phyloP scores from a whole-genome alignment of 2,888 invertebrate species.

The Pediacus dermestoides region DNA sequence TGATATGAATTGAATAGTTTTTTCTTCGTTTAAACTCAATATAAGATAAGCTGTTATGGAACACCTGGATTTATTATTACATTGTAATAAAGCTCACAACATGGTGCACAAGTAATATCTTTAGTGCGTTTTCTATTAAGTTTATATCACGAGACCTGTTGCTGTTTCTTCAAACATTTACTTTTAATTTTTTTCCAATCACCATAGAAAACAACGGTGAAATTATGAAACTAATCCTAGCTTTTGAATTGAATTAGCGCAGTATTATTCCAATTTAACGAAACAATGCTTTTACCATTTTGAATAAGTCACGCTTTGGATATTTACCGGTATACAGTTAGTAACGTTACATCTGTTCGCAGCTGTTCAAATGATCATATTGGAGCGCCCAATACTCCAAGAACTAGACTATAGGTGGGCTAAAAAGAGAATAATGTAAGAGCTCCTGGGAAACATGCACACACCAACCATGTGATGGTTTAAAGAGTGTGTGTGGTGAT shows the following conservation, averaged over 20 bases:
- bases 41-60: background rate
- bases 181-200: too few species aligned
- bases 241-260: constrained; percentile 1
- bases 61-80: constrained; percentile 2
- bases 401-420: too few species aligned
- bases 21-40: background rate
- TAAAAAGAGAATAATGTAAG: too few species aligned
- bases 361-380: constrained; percentile 1
- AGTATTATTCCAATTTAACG: background rate
- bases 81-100: too few species aligned
- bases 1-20: background rate
- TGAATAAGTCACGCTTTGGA: constrained; percentile 5
- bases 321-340: constrained; percentile 2
- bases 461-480: background rate
- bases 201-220: too few species aligned
- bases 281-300: constrained; percentile 3
- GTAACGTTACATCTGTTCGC: background rate
- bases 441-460: constrained; percentile 7
- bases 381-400: too few species aligned
- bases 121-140: too few species aligned
- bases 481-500: constrained; percentile 9
- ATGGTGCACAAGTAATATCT: too few species aligned
- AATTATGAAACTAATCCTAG: constrained; percentile 1
- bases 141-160: too few species aligned
- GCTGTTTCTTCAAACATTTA: too few species aligned